These are phyloP conservation scores for Spilarctia lutea DNA, from an alignment of 2,888 invertebrate genomes.

Conservation along the genomic window DNA sequence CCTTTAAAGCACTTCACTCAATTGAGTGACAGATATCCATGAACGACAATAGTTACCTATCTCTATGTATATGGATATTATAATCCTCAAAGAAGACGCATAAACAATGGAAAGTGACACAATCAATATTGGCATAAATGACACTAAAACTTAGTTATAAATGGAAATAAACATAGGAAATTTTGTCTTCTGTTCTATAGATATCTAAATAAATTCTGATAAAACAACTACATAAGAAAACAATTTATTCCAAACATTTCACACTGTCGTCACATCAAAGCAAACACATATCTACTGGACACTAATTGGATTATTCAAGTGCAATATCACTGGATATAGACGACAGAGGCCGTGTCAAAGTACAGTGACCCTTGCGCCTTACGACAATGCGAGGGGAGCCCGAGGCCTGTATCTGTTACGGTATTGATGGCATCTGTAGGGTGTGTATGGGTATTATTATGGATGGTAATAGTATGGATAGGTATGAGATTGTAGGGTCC, in stretches of 20 bases:
- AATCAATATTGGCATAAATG: too few species aligned
- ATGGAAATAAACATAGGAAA: too few species aligned
- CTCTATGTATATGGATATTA: too few species aligned
- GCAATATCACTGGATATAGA: slow-evolving; percentile 78
- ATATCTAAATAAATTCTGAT: background rate
- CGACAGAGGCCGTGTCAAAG: slow-evolving; percentile 67
- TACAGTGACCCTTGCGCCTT: slow-evolving; percentile 76
- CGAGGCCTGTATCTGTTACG: slow-evolving; percentile 40
- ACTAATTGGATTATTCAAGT: slow-evolving; percentile 79
- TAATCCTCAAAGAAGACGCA: too few species aligned
- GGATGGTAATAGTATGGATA: slow-evolving; percentile 20
- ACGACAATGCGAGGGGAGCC: slow-evolving; percentile 57
- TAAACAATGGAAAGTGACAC: too few species aligned
- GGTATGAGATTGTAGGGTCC: slow-evolving; percentile 12
- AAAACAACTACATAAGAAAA: slow-evolving; percentile 11
- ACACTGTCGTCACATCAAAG: slow-evolving; percentile 64
- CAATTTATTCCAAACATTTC: slow-evolving; percentile 22
- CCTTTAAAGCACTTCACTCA: too few species aligned
- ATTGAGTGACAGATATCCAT: too few species aligned
- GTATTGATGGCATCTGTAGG: slow-evolving; percentile 33
- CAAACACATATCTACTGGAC: slow-evolving; percentile 62
- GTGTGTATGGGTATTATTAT: slow-evolving; percentile 29
- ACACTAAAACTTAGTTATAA: too few species aligned
- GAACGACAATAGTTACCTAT: too few species aligned
- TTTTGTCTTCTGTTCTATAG: too few species aligned